Percentiles rank a stretch among this genome's conserved stretches.
phyloP scores from a whole-genome alignment of 37 sponge, comb jelly and placozoan genomes.

The Bolinopsis microptera region DNA sequence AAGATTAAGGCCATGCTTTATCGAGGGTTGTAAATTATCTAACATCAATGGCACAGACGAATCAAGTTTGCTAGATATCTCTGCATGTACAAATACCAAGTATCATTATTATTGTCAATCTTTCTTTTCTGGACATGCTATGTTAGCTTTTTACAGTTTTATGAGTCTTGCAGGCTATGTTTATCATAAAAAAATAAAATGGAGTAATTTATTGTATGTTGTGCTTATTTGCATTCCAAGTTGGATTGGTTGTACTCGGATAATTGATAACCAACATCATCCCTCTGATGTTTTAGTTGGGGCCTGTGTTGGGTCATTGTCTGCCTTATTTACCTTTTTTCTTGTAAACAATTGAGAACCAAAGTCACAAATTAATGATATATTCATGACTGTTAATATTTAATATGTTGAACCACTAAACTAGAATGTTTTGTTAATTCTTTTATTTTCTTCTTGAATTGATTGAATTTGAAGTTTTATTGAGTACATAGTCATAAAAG shows the following conservation, averaged over 20 bases:
- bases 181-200: neutral
- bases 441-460: too few relatives aligned
- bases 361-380: too few relatives aligned
- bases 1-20: slow-evolving; percentile 34
- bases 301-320: neutral
- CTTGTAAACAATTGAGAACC: too few relatives aligned
- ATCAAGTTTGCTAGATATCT: neutral
- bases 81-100: neutral
- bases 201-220: neutral
- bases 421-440: too few relatives aligned
- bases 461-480: too few relatives aligned
- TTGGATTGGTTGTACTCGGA: neutral
- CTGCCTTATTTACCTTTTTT: neutral
- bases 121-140: slow-evolving; percentile 62
- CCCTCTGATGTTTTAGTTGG: slow-evolving; percentile 31
- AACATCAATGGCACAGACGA: neutral
- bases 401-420: too few relatives aligned
- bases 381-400: too few relatives aligned
- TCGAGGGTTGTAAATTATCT: neutral
- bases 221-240: neutral
- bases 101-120: slow-evolving; percentile 54
- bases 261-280: slow-evolving; percentile 23
- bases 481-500: too few relatives aligned
- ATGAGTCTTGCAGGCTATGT: slow-evolving; percentile 2
- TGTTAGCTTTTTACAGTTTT: neutral